phyloP scores from a whole-genome alignment of 2,797 vertebrate species.

The Pseudochirops corinnae region DNA sequence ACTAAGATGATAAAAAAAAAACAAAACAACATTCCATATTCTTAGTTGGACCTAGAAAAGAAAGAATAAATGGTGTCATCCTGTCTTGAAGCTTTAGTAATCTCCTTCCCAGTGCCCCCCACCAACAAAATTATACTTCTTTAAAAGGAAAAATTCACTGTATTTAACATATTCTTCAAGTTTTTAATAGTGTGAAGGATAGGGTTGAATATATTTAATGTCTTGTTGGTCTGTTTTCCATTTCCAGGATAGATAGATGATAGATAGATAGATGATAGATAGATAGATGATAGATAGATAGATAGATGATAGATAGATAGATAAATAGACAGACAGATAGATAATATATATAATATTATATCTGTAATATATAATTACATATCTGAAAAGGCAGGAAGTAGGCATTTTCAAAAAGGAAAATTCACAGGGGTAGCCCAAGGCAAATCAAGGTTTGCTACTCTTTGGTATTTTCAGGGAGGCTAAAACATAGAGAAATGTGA shows the following conservation, averaged over 20 bases:
- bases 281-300: too few species aligned
- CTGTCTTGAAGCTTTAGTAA: rapidly evolving
- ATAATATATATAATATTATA: too few species aligned
- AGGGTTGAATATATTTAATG: too few species aligned
- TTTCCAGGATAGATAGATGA: neutral
- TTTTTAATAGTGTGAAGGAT: neutral
- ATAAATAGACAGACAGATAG: too few species aligned
- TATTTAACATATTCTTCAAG: rapidly evolving
- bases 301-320: too few species aligned
- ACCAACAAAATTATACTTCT: neutral
- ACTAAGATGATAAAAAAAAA: neutral
- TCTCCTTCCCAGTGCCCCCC: neutral
- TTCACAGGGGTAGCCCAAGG: neutral
- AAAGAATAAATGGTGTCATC: rapidly evolving
- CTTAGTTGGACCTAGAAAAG: neutral
- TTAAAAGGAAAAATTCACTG: neutral
- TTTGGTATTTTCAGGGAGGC: neutral
- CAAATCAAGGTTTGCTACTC: neutral
- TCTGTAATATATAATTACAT: too few species aligned
- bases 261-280: too few species aligned
- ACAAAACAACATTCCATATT: neutral
- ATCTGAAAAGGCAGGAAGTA: neutral
- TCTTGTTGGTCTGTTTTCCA: neutral
- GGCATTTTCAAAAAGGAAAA: neutral
- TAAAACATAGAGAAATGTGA: neutral